phyloP scores from a whole-genome alignment of 1,140 invertebrate genomes.

The Bombyx mandarina region DNA sequence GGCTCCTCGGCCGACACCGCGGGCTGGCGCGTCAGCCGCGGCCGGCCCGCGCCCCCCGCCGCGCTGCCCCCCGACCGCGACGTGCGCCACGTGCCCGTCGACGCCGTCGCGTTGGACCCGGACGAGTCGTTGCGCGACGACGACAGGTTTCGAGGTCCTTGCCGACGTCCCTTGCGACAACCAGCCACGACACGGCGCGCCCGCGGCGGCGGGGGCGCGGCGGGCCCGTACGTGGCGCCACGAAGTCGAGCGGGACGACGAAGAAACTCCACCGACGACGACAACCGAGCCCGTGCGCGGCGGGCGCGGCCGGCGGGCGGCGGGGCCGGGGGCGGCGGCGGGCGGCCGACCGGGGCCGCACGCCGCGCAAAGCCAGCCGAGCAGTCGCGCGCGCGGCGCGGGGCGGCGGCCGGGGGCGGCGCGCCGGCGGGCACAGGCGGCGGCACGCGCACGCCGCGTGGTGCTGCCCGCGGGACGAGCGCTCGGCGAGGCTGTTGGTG shows the following conservation, averaged over 20 bases:
- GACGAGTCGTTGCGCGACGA: slow-evolving; percentile 91
- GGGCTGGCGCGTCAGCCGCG: slow-evolving; percentile 80
- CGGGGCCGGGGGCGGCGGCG: slow-evolving; percentile 21
- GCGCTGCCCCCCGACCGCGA: slow-evolving; percentile 80
- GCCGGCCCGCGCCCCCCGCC: slow-evolving; percentile 73
- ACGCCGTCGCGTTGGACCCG: slow-evolving; percentile 86
- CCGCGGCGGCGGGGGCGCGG: slow-evolving; percentile 82
- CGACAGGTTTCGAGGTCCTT: slow-evolving; percentile 90
- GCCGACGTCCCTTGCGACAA: slow-evolving; percentile 91
- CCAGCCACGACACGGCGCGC: slow-evolving; percentile 90
- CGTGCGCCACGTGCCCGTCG: slow-evolving; percentile 87
- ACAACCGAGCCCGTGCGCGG: slow-evolving; percentile 82
- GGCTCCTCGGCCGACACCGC: slow-evolving; percentile 82
- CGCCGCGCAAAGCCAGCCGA: too few relatives aligned
- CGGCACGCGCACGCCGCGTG: slow-evolving; percentile 80
- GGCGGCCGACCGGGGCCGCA: slow-evolving; percentile 32
- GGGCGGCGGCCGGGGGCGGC: slow-evolving; percentile 15
- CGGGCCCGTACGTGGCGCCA: slow-evolving; percentile 78
- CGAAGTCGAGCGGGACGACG: slow-evolving; percentile 87
- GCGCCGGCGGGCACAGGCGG: slow-evolving; percentile 71
- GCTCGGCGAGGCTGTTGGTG: slow-evolving; percentile 86
- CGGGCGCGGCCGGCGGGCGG: slow-evolving; percentile 34
- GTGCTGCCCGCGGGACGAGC: slow-evolving; percentile 80
- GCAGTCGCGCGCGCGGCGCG: slow-evolving; percentile 19
- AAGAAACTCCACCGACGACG: slow-evolving; percentile 91